Conservation (phyloP, 2,797 vertebrate genomes). For the Anguilla anguilla region DNA sequence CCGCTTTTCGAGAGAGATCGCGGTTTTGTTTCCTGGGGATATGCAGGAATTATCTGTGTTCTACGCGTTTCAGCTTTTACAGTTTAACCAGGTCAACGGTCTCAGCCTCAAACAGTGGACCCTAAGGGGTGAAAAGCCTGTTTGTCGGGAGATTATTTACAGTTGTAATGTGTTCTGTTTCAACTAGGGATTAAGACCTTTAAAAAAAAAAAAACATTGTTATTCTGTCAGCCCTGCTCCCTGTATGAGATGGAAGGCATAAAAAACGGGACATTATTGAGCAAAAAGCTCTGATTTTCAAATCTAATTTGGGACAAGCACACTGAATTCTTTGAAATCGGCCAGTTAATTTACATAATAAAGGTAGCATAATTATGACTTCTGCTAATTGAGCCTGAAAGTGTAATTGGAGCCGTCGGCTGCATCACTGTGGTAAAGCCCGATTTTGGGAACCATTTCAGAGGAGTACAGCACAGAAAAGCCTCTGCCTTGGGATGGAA, state of each 20-base stretch:
- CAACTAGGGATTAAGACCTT: neutral
- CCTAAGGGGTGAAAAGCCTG: neutral
- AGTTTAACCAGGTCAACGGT: neutral
- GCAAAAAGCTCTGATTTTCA: slow-evolving; percentile 73
- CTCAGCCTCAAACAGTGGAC: neutral
- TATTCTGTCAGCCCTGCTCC: slow-evolving; percentile 47
- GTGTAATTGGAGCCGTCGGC: slow-evolving; percentile 79
- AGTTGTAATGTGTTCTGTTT: neutral
- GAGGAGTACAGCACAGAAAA: slow-evolving; percentile 59
- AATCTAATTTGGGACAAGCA: slow-evolving; percentile 78
- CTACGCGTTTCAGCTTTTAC: neutral
- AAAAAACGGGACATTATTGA: slow-evolving; percentile 66
- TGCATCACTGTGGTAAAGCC: slow-evolving; percentile 69
- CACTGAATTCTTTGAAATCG: slow-evolving; percentile 80
- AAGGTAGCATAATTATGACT: slow-evolving; percentile 79
- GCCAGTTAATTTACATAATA: slow-evolving; percentile 79
- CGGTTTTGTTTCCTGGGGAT: neutral
- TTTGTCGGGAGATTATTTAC: neutral
- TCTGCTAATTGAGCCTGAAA: slow-evolving; percentile 74
- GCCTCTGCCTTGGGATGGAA: slow-evolving; percentile 66
- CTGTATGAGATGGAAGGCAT: slow-evolving; percentile 26
- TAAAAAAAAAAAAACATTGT: too few relatives aligned
- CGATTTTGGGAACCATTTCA: slow-evolving; percentile 65
- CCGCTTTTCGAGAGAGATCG: neutral
- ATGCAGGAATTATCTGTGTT: neutral